phyloP scores from a whole-genome alignment of 92 coral and sea anemone genomes.

The Heteractis magnifica region DNA sequence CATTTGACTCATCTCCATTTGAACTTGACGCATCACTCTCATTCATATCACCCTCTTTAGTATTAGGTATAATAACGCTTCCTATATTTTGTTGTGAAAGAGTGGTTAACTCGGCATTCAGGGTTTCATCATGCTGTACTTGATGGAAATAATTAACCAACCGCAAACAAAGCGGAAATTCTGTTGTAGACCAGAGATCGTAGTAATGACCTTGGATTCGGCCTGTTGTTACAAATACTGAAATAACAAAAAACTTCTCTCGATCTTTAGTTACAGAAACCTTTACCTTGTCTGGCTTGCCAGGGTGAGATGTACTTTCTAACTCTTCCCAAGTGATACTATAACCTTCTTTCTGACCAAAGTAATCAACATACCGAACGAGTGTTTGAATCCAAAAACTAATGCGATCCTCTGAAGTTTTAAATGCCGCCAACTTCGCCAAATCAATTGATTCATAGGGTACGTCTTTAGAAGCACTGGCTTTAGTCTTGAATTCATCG shows the following conservation, averaged over 20 bases:
- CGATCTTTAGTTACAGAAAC: conserved; percentile 2
- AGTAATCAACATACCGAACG: conserved; percentile 23
- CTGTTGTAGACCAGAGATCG: conserved; percentile 21
- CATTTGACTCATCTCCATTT: conserved; percentile 9
- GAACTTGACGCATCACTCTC: no score
- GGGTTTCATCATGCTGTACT: not conserved
- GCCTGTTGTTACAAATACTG: conserved; percentile 27
- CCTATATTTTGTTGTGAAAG: not conserved
- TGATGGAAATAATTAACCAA: conserved; percentile 6
- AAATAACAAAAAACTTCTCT: conserved; percentile 3
- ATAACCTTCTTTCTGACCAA: not conserved
- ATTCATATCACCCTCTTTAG: no score
- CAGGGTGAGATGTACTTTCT: not conserved
- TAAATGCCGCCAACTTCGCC: conserved; percentile 13
- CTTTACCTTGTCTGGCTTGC: conserved; percentile 8
- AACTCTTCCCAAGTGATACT: not conserved
- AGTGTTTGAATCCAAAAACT: conserved; percentile 36
- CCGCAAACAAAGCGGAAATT: conserved; percentile 24
- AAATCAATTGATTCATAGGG: conserved; percentile 19
- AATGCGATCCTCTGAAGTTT: conserved; percentile 18
- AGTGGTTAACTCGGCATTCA: conserved; percentile 3
- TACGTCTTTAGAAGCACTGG: conserved; percentile 37
- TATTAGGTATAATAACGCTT: no score
- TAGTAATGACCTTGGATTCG: not conserved
- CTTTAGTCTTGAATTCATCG: conserved; percentile 13